Percentiles rank a stretch among this genome's conserved stretches.
These are phyloP conservation scores for Sussaba pulchella DNA, from an alignment of 2,888 invertebrate genomes.

Conservation along the genomic window DNA sequence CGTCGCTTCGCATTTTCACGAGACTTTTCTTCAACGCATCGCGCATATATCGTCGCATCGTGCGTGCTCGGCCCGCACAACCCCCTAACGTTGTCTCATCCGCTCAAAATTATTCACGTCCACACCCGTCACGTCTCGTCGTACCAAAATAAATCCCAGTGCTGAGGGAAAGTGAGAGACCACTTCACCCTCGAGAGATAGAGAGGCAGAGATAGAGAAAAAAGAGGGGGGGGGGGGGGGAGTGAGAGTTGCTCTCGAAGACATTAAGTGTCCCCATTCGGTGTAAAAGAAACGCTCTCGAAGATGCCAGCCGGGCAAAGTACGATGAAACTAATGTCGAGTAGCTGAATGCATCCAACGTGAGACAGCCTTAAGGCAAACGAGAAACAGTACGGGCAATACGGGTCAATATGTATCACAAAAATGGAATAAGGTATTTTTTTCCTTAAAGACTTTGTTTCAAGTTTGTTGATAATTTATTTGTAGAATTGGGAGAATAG, in stretches of 20 bases:
- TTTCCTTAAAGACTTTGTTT: neutral
- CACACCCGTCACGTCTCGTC: conserved; percentile 63
- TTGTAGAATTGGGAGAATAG: no score
- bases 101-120: conserved; percentile 66
- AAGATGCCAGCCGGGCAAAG: neutral
- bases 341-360: neutral
- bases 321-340: conserved; percentile 1
- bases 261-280: conserved; percentile 34
- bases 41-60: conserved; percentile 37
- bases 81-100: conserved; percentile 52
- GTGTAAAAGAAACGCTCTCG: conserved; percentile 25
- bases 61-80: conserved; percentile 14
- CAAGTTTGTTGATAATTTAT: neutral
- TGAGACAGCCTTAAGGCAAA: no score
- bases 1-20: conserved; percentile 59
- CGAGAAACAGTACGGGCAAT: neutral
- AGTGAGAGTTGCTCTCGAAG: conserved; percentile 27
- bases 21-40: conserved; percentile 49
- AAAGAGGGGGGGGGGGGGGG: neutral
- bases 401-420: neutral
- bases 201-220: no score
- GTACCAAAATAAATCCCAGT: conserved; percentile 71
- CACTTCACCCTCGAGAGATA: conserved; percentile 46
- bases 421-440: neutral
- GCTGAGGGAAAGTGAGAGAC: conserved; percentile 37